Evolutionary conservation across 2,888 invertebrate species (phyloP).

Genomic region (Tricholauxania praeusta): DNA sequence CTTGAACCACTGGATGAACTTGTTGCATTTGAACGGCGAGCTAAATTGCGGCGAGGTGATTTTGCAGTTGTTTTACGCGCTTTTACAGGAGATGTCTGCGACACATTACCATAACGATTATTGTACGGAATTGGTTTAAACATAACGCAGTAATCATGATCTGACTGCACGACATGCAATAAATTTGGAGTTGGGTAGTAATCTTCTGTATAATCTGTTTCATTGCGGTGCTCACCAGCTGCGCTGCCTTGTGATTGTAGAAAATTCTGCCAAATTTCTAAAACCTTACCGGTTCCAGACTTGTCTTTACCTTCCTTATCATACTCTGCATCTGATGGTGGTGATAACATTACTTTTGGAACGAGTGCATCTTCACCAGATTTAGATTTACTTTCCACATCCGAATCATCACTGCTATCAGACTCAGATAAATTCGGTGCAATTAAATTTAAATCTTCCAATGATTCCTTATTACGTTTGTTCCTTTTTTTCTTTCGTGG

Average conservation of each 20-base stretch:
- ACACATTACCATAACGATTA: conserved; percentile 55
- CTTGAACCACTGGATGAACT: conserved; percentile 83
- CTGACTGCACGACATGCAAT: conserved; percentile 74
- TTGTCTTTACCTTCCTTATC: conserved; percentile 42
- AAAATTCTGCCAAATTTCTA: conserved; percentile 63
- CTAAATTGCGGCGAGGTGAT: conserved; percentile 45
- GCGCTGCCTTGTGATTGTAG: conserved; percentile 56
- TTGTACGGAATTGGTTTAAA: conserved; percentile 52
- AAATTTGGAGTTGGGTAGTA: conserved; percentile 58
- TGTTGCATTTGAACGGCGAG: conserved; percentile 70
- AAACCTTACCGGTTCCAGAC: conserved; percentile 49
- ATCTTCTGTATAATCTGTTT: conserved; percentile 42
- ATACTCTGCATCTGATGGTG: conserved; percentile 62
- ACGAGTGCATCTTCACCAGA: conserved; percentile 53
- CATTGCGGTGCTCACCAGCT: conserved; percentile 42
- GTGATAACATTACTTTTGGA: conserved; percentile 64
- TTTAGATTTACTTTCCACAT: conserved; percentile 53
- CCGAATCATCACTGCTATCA: conserved; percentile 79
- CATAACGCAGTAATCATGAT: conserved; percentile 82
- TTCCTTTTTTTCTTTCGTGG: conserved; percentile 65
- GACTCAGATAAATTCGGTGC: conserved; percentile 88
- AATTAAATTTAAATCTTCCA: conserved; percentile 79
- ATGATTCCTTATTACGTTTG: conserved; percentile 61
- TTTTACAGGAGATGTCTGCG: conserved; percentile 55
- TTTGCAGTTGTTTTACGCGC: conserved; percentile 39